phyloP scores from a whole-genome alignment of 2,113 vertebrate genomes.

The Vulpes ferrilata region DNA sequence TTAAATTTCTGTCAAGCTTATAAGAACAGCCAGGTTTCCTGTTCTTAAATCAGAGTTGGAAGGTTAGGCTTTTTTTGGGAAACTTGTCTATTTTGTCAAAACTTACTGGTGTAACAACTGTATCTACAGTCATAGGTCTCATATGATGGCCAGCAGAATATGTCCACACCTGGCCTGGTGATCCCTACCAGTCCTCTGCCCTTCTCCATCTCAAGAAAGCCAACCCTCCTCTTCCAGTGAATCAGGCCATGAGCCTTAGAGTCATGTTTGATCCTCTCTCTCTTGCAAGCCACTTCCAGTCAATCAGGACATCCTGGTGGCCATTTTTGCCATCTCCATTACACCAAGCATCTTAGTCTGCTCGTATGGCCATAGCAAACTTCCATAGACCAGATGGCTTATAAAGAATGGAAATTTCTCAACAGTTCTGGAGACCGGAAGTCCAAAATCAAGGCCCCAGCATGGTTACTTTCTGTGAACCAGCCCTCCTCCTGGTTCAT shows the following conservation, averaged over 20 bases:
- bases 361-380: not conserved
- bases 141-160: not conserved
- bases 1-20: constrained; percentile 1
- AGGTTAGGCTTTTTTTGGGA: not conserved
- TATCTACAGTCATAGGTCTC: not conserved
- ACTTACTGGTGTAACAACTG: not conserved
- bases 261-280: not conserved
- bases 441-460: not conserved
- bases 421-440: not conserved
- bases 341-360: not conserved
- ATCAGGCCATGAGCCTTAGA: not conserved
- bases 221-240: not conserved
- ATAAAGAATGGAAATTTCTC: not conserved
- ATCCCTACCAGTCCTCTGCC: not conserved
- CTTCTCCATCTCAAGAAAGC: not conserved
- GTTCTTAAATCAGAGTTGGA: not conserved
- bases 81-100: not conserved
- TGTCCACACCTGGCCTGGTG: not conserved
- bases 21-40: not conserved
- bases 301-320: not conserved
- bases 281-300: not conserved
- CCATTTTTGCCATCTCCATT: not conserved
- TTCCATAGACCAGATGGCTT: not conserved
- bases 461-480: not conserved
- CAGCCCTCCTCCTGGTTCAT: not conserved